phyloP scores from a whole-genome alignment of 1,140 invertebrate genomes.

The Ceratina australensis region DNA sequence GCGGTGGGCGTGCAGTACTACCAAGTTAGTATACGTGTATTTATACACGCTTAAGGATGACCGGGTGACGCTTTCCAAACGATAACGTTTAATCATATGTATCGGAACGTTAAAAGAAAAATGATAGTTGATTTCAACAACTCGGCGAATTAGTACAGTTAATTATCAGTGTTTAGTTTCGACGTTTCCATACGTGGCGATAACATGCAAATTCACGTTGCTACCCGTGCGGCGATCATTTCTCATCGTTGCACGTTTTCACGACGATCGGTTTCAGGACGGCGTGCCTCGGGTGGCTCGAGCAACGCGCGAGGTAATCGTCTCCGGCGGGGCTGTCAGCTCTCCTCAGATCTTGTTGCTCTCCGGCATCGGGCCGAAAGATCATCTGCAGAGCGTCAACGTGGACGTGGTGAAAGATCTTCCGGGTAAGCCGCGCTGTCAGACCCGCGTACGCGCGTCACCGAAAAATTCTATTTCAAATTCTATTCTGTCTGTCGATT shows the following conservation, averaged over 20 bases:
- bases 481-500: background rate
- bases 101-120: background rate
- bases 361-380: constrained; percentile 85
- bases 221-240: too few species aligned
- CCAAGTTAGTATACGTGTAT: constrained; percentile 64
- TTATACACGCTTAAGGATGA: background rate
- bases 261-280: constrained; percentile 39
- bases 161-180: too few species aligned
- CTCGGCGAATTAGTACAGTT: too few species aligned
- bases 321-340: constrained; percentile 82
- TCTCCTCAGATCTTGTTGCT: constrained; percentile 85
- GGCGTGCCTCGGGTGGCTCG: constrained; percentile 62
- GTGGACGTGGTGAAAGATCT: constrained; percentile 82
- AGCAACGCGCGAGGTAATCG: constrained; percentile 77
- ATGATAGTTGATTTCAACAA: too few species aligned
- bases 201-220: too few species aligned
- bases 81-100: constrained; percentile 7
- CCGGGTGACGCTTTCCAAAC: background rate
- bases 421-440: constrained; percentile 70
- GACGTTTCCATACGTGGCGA: too few species aligned
- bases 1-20: constrained; percentile 82
- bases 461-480: constrained; percentile 7
- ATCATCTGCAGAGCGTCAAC: constrained; percentile 79
- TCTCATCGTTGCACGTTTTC: background rate
- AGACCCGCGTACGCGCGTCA: background rate